These are phyloP conservation scores for Leucoraja ocellata DNA, from an alignment of 2,797 vertebrate species.

Conservation along the genomic window DNA sequence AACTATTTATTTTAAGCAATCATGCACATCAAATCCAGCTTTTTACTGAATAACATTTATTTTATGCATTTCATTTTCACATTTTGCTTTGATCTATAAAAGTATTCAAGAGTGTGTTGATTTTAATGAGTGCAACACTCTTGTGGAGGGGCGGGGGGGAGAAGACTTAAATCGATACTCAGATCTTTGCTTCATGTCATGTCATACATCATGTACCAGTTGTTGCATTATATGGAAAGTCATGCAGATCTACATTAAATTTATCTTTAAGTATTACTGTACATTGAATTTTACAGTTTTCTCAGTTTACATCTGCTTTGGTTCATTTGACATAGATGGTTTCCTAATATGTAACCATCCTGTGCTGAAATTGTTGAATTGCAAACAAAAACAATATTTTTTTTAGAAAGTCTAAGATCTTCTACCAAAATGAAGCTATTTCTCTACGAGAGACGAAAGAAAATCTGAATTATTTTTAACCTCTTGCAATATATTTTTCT, in stretches of 20 bases:
- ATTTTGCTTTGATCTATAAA: constrained; percentile 17
- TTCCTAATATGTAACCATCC: neutral
- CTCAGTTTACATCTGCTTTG: neutral
- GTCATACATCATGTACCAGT: neutral
- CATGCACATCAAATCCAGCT: neutral
- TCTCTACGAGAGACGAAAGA: neutral
- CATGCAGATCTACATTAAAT: constrained; percentile 70
- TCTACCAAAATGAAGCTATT: too few relatives aligned
- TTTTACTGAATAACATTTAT: neutral
- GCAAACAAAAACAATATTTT: neutral
- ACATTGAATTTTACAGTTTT: neutral
- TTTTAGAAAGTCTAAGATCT: neutral
- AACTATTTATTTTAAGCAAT: neutral
- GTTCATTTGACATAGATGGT: neutral
- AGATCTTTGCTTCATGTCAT: neutral
- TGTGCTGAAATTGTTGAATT: neutral
- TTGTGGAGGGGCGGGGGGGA: too few relatives aligned
- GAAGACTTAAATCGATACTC: neutral
- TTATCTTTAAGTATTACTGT: neutral
- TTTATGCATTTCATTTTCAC: neutral
- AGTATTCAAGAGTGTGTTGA: neutral
- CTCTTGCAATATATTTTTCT: neutral
- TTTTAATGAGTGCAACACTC: neutral
- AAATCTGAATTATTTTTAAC: neutral
- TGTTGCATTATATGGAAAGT: neutral